Base-by-base conservation (phyloP, 1,140 invertebrate species). In the Drosophila pseudoananassae region DNA sequence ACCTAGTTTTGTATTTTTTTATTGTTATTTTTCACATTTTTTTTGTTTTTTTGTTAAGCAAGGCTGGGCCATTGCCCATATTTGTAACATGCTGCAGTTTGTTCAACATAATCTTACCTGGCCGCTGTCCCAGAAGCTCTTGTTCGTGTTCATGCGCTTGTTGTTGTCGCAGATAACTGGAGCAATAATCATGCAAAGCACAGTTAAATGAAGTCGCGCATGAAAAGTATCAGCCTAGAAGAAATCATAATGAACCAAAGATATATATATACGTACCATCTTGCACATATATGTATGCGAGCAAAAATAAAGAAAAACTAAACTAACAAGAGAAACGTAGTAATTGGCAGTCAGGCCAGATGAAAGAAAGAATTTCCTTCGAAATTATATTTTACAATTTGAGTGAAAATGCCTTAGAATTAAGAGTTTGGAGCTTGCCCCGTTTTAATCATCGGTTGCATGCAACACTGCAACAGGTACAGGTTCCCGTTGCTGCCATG, bases 361-460 rank as follows among this genome's bases (percentile, higher is more conserved):
- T 64, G 72, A 56, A 55, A 61, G 68, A 73, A 76, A 81, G 69
- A 87, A 87, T 85, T 82, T 85, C 78, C 63, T 61, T 55, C 50
- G 47, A 87, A 85, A 85, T 85, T 81, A 78, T 78, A 70, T 85
- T 87, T 85, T 47, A 70, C 81, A 85, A 87, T 81, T 81, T 68
- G 74, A 75, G 73, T 87, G 74, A 77, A 85, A 85, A 85, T 84
- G 69, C 68, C 78, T 64, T 50, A 87, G 81, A 85, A 85, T 87
- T 82, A 82, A 77, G 66, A 70, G 68, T 85, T 87, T 77, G 69
- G 70, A 54, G 65, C 71, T 65, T 70, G 76, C 60, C 50, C 66
- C 79, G 78, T 82, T 85, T 85, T 85, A 85, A 85, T 85, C 81
- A 85, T 74, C 31, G 81, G 82, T 80, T 85, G 81, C 81, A 85